Conservation (phyloP, 2,888 invertebrate genomes). For the Eupithecia subfuscata region DNA sequence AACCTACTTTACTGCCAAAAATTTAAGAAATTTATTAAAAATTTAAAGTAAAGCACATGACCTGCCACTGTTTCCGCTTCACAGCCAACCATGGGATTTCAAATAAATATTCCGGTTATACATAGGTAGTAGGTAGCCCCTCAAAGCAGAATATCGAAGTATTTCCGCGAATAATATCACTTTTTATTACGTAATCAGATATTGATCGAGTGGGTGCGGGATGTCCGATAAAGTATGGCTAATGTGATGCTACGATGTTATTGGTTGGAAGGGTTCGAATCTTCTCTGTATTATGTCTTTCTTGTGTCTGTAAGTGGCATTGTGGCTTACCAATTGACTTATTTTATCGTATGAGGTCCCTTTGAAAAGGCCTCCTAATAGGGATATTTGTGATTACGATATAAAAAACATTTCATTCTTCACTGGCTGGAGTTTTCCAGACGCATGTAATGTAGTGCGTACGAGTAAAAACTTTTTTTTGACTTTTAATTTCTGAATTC, state of each 20-base stretch:
- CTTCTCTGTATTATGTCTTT: not conserved
- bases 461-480: no score
- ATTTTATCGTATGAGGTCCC: not conserved
- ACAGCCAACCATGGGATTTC: constrained; percentile 13
- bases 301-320: not conserved
- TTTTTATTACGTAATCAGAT: constrained; percentile 29
- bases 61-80: not conserved
- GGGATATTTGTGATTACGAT: not conserved
- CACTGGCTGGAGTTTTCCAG: not conserved
- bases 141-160: constrained; percentile 14
- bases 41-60: not conserved
- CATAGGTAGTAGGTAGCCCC: constrained; percentile 25
- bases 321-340: not conserved
- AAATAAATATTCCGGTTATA: not conserved
- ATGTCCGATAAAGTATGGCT: constrained; percentile 20
- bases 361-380: not conserved
- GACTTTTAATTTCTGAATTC: not conserved
- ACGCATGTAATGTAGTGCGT: no score
- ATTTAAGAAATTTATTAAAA: no score
- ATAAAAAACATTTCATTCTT: not conserved
- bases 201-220: constrained; percentile 24
- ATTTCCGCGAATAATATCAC: constrained; percentile 21
- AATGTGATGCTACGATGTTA: constrained; percentile 17
- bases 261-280: not conserved
- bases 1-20: not conserved